Percentiles rank a stretch among this genome's conserved stretches.
Conservation (phyloP, 1,140 invertebrate genomes). For the Helicoverpa armigera region DNA sequence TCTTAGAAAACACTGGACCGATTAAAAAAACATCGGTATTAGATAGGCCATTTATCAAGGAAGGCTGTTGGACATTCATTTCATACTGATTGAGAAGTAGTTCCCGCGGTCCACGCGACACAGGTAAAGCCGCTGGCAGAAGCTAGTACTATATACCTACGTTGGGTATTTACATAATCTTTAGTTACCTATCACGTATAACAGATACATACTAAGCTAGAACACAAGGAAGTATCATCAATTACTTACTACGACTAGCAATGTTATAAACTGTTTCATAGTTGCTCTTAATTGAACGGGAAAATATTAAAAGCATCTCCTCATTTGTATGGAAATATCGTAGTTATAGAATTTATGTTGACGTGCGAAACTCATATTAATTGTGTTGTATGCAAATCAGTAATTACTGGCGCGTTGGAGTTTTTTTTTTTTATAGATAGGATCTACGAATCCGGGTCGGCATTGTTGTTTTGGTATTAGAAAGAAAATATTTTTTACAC, state of each 20-base stretch:
- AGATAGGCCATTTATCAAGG: no score
- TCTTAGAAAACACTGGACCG: no score
- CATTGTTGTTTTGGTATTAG: no score
- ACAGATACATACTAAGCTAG: neutral
- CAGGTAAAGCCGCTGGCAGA: no score
- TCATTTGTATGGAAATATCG: constrained; percentile 20
- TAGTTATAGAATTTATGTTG: constrained; percentile 12
- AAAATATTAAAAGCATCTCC: constrained; percentile 8
- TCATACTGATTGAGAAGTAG: no score
- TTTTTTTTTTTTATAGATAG: no score
- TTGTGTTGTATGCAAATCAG: constrained; percentile 27
- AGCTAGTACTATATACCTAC: neutral
- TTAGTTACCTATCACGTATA: neutral
- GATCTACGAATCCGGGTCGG: no score
- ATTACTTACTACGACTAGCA: neutral
- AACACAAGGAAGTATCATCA: constrained; percentile 24
- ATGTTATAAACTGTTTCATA: neutral
- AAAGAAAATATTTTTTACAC: no score
- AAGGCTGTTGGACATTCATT: no score
- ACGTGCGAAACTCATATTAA: constrained; percentile 16
- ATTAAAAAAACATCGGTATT: no score
- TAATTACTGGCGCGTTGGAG: neutral
- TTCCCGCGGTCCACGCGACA: no score
- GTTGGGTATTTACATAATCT: neutral
- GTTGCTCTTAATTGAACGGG: constrained; percentile 7